Evolutionary conservation across 2,113 vertebrate species (phyloP), one percentile per base, ranked within the genome.

Genomic region (Poicephalus gulielmi): DNA sequence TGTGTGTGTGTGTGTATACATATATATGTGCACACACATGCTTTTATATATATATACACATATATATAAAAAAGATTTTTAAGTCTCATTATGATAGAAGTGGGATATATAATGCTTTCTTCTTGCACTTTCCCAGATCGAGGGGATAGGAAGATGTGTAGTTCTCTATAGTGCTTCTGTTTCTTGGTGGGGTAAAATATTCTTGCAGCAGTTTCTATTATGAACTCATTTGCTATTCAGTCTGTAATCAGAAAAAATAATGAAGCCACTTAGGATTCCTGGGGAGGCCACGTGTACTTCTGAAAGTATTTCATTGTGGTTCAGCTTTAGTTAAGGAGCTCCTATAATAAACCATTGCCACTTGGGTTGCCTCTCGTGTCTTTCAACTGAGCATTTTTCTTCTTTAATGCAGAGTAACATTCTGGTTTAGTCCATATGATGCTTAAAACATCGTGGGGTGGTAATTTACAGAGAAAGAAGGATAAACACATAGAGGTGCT

Each of bases 201-300:
- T 91, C 35, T 87, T 80, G 12, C 73, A 79, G 76, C 17, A 20
- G 31, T 86, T 95, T 92, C 69, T 82, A 49, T 67, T 79, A 52
- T 60, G n/a, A 88, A 79, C 82, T 95, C 2, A 6, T 64, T 94
- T 71, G 33, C 25, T 97, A 75, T 49, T 83, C 19, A 33, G 4
- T 84, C 17, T 91, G 46, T 88, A 70, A 92, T 49, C 78, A 55
- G 49, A 88, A 47, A 89, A 92, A 97, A 46, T 86, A 95, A 90
- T 86, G 86, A 92, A 90, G 49, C 64, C 24, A 24, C 83, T 93
- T 87, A 84, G 79, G 83, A 74, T 76, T 97, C 46, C 22, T 95
- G 41, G 44, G 46, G 47, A 83, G 92, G 77, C 44, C 30, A 55
- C 3, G 12, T 87, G 41, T 84, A 78, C 24, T 91, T 93, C 46